phyloP scores from a whole-genome alignment of 2,113 vertebrate species.

The Psettodes erumei region DNA sequence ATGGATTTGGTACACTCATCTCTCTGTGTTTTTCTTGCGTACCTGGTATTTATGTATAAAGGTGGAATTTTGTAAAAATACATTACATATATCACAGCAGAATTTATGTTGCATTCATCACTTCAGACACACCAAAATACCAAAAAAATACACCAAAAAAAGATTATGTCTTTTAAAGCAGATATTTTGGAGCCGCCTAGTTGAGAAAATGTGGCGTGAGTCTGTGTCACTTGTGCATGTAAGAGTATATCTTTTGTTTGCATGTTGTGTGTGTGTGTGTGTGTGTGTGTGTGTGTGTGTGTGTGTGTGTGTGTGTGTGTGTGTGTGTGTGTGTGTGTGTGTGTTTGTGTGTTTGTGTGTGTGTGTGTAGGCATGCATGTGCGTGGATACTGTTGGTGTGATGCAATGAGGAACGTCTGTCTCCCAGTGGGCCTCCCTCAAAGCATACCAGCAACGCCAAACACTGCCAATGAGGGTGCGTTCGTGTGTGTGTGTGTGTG shows the following conservation, averaged over 20 bases:
- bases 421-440: constrained; percentile 65
- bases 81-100: not conserved
- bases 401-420: constrained; percentile 70
- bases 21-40: not conserved
- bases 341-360: constrained; percentile 24
- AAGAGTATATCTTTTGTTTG: constrained; percentile 3
- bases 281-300: constrained; percentile 23
- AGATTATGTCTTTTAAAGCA: too few relatives aligned
- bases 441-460: constrained; percentile 42
- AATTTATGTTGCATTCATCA: not conserved
- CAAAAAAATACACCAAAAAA: too few relatives aligned
- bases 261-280: not conserved
- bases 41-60: constrained; percentile 10
- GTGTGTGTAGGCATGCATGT: constrained; percentile 28
- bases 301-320: not conserved
- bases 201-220: not conserved
- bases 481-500: constrained; percentile 41
- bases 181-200: constrained; percentile 30
- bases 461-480: constrained; percentile 44
- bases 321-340: constrained; percentile 18
- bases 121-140: constrained; percentile 15
- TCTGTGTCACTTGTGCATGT: not conserved
- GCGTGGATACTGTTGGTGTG: constrained; percentile 38
- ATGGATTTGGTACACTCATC: not conserved
- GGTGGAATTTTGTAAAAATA: not conserved